Evolutionary conservation across 1,140 invertebrate species (phyloP), one percentile per base, ranked within the genome.

Genomic region (Caenorhabditis latens): DNA sequence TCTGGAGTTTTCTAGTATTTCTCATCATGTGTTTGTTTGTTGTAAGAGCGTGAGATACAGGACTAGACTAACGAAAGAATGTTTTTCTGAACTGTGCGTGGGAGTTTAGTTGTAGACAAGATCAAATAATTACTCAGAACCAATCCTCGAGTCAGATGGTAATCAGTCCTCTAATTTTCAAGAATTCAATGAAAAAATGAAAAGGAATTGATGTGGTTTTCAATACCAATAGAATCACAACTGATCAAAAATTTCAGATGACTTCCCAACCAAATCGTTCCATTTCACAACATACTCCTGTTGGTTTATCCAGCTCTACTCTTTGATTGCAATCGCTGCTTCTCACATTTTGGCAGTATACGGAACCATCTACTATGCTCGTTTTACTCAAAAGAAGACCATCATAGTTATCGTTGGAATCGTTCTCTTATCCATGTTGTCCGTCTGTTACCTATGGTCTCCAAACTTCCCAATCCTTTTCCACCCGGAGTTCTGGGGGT

Each of bases 251-350:
- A 32, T 79, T 79, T 53, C 71, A 79, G 71, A 79, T 79, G 71
- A 79, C 14, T 50, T 79, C 13, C 71, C 71, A n/a, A 79, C 71
- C 7, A 79, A 79, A 24, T n/a, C n/a, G 8, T 79, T 79, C 19
- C 71, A 79, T 24, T 79, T 79, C 46, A 79, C 71, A 2, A 79
- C 71, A 2, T 79, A 79, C 46, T 50, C 71, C 6, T 79, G 71
- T n/a, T 79, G 71, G 71, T 79, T 79, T n/a, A 79, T 79, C 46
- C 71, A 79, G n/a, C 46, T 79, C 4, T 79, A 79, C 46, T 79
- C 71, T 0, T n/a, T 79, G 19, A 79, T 79, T 24, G 71, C 71
- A 50, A 79, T 79, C 6, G 71, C 71, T 50, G 71, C 46, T 13
- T 79, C 71, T 13, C 71, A 79, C 71, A 79, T 79, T 50, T 40